Conservation (phyloP, 2,113 vertebrate species). For the Rousettus leschenaultii region DNA sequence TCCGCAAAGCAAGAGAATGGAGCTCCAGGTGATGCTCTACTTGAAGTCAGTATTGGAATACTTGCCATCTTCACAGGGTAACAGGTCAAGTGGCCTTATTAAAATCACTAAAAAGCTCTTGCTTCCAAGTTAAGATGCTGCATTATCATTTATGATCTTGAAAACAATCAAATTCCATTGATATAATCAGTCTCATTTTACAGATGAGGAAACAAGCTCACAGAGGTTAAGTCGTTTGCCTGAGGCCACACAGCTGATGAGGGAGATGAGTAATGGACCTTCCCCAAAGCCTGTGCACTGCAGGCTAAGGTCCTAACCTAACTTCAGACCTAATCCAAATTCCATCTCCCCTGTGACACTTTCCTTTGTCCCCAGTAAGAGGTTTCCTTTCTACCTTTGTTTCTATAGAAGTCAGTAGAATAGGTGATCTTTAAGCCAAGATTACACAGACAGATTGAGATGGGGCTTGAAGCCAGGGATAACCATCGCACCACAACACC, state of each 20-base stretch:
- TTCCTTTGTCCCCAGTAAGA: background rate
- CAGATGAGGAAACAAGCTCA: background rate
- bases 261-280: background rate
- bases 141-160: background rate
- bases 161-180: background rate
- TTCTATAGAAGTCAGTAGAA: background rate
- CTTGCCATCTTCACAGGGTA: background rate
- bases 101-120: background rate
- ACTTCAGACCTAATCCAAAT: background rate
- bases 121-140: background rate
- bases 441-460: background rate
- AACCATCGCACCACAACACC: background rate
- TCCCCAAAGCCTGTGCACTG: background rate
- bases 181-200: background rate
- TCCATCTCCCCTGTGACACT: background rate
- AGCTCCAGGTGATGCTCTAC: background rate
- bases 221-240: background rate
- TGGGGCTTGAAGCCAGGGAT: background rate
- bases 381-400: background rate
- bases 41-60: background rate
- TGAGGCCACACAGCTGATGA: background rate
- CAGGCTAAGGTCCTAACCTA: background rate
- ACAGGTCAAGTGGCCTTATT: background rate
- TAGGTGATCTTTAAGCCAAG: background rate
- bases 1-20: background rate